These are phyloP conservation scores for Eidolon helvum DNA, from an alignment of 2,113 vertebrate genomes.

Conservation along the genomic window DNA sequence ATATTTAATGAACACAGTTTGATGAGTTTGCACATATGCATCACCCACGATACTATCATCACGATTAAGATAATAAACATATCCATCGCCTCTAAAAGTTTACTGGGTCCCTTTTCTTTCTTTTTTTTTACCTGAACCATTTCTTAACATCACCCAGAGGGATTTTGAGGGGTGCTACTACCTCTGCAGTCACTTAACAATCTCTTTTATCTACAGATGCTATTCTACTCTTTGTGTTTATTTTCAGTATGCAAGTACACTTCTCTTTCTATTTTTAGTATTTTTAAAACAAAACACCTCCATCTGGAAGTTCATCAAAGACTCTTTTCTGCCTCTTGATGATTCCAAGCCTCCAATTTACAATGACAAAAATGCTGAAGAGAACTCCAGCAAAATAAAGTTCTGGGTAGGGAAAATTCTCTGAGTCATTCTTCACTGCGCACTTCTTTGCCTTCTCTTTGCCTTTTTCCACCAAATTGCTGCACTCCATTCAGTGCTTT, in stretches of 20 bases:
- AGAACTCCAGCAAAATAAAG: slow-evolving; percentile 63
- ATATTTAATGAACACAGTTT: background rate
- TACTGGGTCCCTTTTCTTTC: background rate
- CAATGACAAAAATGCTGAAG: slow-evolving; percentile 54
- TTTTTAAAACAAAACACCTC: slow-evolving; percentile 50
- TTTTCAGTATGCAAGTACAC: slow-evolving; percentile 50
- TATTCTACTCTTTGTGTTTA: background rate
- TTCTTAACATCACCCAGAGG: background rate
- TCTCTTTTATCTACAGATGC: background rate
- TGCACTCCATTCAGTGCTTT: slow-evolving; percentile 63
- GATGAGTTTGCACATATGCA: background rate
- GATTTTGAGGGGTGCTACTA: background rate
- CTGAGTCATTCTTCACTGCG: slow-evolving; percentile 63
- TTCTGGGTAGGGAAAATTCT: slow-evolving; percentile 62
- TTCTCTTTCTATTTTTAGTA: slow-evolving; percentile 32
- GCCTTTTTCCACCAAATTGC: slow-evolving; percentile 67
- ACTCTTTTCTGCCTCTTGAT: slow-evolving; percentile 63
- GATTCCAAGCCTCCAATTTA: slow-evolving; percentile 62
- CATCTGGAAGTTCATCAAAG: slow-evolving; percentile 63
- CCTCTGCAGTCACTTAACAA: background rate
- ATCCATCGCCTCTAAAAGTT: background rate
- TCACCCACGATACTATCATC: background rate
- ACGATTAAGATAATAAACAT: background rate
- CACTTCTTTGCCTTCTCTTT: slow-evolving; percentile 14
- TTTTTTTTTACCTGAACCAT: background rate